These are phyloP conservation scores for Thysanoteuthis rhombus DNA, from an alignment of 2,888 invertebrate species.

Conservation along the genomic window DNA sequence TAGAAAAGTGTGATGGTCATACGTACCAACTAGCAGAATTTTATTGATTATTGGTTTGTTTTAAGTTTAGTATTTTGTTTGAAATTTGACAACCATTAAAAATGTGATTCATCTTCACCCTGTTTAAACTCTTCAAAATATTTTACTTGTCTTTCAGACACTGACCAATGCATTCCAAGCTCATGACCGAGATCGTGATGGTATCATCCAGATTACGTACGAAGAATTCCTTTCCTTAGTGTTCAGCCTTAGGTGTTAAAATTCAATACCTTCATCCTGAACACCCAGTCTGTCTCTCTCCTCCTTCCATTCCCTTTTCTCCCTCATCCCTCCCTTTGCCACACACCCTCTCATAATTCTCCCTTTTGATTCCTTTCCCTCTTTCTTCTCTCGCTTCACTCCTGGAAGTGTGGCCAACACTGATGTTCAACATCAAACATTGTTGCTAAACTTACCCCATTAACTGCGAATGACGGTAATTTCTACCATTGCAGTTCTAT, in stretches of 20 bases:
- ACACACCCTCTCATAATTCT: neutral
- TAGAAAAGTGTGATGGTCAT: too few relatives aligned
- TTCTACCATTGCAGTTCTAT: too few relatives aligned
- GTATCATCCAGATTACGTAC: constrained; percentile 93
- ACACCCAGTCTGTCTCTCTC: neutral
- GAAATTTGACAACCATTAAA: neutral
- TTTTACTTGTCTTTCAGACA: constrained; percentile 75
- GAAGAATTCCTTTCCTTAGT: constrained; percentile 96
- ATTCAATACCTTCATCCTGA: neutral
- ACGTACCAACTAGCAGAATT: too few relatives aligned
- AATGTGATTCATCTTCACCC: neutral
- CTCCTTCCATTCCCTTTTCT: neutral
- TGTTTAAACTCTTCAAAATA: neutral
- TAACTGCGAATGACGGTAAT: too few relatives aligned
- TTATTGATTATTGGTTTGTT: too few relatives aligned
- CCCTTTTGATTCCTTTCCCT: too few relatives aligned
- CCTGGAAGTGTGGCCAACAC: neutral
- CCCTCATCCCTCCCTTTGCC: neutral
- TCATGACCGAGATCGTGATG: constrained; percentile 90
- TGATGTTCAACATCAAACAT: neutral
- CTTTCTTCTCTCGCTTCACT: neutral
- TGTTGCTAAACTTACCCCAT: too few relatives aligned
- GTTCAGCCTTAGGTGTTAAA: constrained; percentile 65
- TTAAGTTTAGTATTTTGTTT: too few relatives aligned
- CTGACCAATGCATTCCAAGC: constrained; percentile 87